Evolutionary conservation across 2,888 invertebrate species (phyloP), one percentile per base, ranked within the genome.

Genomic region (Cataglyphis cursor): DNA sequence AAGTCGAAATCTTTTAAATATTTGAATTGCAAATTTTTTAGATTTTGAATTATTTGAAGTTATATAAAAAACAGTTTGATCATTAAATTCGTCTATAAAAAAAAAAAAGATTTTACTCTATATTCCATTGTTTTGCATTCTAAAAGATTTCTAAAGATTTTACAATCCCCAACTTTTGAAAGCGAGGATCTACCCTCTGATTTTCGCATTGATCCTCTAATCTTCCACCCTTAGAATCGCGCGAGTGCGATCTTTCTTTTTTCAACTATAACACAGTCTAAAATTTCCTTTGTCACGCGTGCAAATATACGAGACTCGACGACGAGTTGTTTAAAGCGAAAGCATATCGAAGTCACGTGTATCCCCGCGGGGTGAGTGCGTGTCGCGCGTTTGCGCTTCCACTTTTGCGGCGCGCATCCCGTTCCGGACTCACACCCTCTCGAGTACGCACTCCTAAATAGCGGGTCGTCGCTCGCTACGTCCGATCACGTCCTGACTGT

Each of bases 281-380:
- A 57, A 28, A 21, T 38, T 15, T 64, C 64, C 51, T 70, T 38
- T 35, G 24, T 68, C 35, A 12, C 38, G 51, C 8, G 57, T 51
- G 73, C 54, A 76, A 76, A 76, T 54, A 72, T 44, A 31, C 41
- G n/a, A 44, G 18, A 10, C 54, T 48, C 38, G 28, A 24, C 18
- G 9, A 2, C 64, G 81, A 89, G 24, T 18, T 38, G 75, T 78
- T 78, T 59, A 59, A 44, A 78, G 21, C 31, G 12, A 72, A 72
- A 44, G 78, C 86, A 82, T 90, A 93, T 91, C 91, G 89, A 91
- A 93, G 94, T 94, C 94, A 94, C 94, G 94, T 94, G 94, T 91
- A 85, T 86, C 91, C 92, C 93, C 90, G 88, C 89, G 87, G 91
- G 92, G 89, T 73, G 61, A 44, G 61, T 80, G 85, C 66, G 64